Evolutionary conservation across 2,888 invertebrate genomes (phyloP), one percentile per base, ranked within the genome.

Genomic region (Cataglyphis altisquamis): DNA sequence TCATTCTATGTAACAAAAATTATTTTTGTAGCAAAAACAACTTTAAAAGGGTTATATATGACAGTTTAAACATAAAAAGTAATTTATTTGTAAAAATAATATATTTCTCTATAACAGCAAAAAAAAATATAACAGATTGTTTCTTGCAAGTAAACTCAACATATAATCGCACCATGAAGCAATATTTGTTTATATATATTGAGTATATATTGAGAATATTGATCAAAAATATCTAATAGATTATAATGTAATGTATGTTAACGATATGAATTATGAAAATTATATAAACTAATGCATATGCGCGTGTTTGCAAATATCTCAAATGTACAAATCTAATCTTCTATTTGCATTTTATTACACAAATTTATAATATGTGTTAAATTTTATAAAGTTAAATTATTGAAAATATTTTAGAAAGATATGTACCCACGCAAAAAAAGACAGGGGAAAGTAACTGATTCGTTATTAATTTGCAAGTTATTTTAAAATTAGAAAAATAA

Each of bases 311-410:
- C 25, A 25, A 10, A 57, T 21, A 1, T 9, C 18, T 48, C 32
- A 29, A 21, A 36, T 36, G 9, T 18, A 57, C 9, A 57, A 45
- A 36, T 57, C 0, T 5, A 6, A 36, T 64, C n/a, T 78, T n/a
- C n/a, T 67, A 25, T 52, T 60, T 82, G 0, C 48, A 0, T 55
- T 77, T 67, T 39, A 18, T 18, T 68, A 52, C 3, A 41, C n/a
- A 55, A 39, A 39, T 64, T 74, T 52, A 63, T 29, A 21, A 32
- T 25, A 25, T 41, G 41, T 9, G 5, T 48, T 21, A 6, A 64
- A 48, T 36, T 4, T 39, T 39, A 36, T 41, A 39, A 41, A 77
- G 15, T 15, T 67, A 3, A 36, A 0, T 63, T 36, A 12, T 39
- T 41, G 1, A 9, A n/a, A 18, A n/a, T 67, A 57, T 77, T 67